Base-by-base conservation (phyloP, 2,113 vertebrate species). In the Odontesthes bonariensis region DNA sequence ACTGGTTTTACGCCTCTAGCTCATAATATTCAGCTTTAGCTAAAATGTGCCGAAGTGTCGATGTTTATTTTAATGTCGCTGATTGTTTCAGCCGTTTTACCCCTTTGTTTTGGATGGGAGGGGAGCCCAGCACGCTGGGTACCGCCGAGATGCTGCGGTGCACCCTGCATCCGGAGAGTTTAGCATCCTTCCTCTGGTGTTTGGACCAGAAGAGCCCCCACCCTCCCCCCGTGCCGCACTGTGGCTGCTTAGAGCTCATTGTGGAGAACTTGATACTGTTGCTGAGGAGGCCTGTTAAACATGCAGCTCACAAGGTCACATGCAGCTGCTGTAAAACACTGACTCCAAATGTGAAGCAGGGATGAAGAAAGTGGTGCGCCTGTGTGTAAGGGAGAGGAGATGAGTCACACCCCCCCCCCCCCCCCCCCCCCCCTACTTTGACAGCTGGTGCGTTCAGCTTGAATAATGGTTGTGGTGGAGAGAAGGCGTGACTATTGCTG, bases 371-470 rank as follows among this genome's bases (percentile, higher is more conserved):
- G 35, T 56, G 44, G 53, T 63, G 32, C 69, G 47, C 55, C 4
- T 52, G 42, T 65, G 46, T 64, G 73, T 65, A 73, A 61, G 64
- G 20, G 49, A 52, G 69, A 38, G 54, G 56, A 79, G 82, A 87
- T 86, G 85, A 90, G 75, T 86, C 86, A 85, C 88, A 1, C 27
- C 1, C 3, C 91, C 79, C 75, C 75, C 86, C 85, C 85, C 81
- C 27, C 27, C 1, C 3, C 91, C 79, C 75, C 75, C 86, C 85
- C 85, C 81, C 55, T 23, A 23, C 59, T 69, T 49, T 79, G 58
- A 83, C 85, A 88, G 87, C 88, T 90, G 88, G 79, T 77, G 75
- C 69, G 70, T 79, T 79, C 61, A 82, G 58, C 64, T 67, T 80
- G 56, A 53, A 75, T 65, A 76, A 60, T 3, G 46, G 68, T 69